A percentile compares a stretch with the other conserved stretches of the same genome.
Evolutionary conservation across 2,888 invertebrate genomes (phyloP).

Genomic region (Cerastis leucographa): DNA sequence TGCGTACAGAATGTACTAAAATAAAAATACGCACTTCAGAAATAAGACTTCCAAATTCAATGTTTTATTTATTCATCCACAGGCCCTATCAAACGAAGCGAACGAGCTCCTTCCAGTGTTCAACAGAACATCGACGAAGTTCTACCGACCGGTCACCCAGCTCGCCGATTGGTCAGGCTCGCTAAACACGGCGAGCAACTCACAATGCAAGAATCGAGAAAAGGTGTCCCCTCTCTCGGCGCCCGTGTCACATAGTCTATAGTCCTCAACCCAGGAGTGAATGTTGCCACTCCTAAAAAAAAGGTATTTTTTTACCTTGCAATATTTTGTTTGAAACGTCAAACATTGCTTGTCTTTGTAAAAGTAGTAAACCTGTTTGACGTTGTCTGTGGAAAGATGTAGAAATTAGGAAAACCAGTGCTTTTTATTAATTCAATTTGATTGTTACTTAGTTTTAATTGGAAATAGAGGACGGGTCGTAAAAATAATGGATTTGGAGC

Average conservation of each 20-base stretch:
- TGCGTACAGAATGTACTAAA: too few species aligned
- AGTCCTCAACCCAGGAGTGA: constrained; percentile 67
- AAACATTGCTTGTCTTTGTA: constrained; percentile 29
- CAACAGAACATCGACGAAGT: constrained; percentile 98
- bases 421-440: constrained; percentile 42
- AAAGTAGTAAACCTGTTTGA: constrained; percentile 21
- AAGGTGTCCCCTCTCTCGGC: constrained; percentile 79
- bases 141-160: constrained; percentile 95
- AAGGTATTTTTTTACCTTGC: constrained; percentile 21
- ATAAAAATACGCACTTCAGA: background rate
- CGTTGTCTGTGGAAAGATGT: constrained; percentile 13
- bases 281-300: constrained; percentile 29
- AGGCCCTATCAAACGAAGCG: constrained; percentile 99
- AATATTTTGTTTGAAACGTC: constrained; percentile 26
- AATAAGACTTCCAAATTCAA: background rate
- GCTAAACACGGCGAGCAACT: constrained; percentile 75
- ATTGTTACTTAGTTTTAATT: constrained; percentile 28
- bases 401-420: constrained; percentile 44
- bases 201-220: constrained; percentile 74
- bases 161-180: constrained; percentile 96
- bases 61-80: constrained; percentile 37
- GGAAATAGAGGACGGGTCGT: constrained; percentile 1
- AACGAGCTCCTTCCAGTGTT: constrained; percentile 99
- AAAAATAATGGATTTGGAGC: constrained; percentile 9
- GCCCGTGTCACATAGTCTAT: constrained; percentile 75